phyloP scores from a whole-genome alignment of 1,140 invertebrate species.

The Babylonia areolata region DNA sequence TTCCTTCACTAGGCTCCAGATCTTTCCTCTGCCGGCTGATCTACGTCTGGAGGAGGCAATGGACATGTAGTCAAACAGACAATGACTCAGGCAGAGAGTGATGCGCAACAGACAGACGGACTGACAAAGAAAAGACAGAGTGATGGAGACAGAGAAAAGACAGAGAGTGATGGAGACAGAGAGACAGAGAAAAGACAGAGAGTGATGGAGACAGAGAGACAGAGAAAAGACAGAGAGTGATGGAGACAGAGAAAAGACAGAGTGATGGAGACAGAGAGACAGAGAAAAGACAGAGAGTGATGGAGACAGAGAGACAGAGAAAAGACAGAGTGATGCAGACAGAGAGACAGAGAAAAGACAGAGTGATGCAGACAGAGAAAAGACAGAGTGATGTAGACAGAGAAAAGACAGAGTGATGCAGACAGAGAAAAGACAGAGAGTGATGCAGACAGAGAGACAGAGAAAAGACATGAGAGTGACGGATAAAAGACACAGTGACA shows the following conservation, averaged over 20 bases:
- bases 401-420: background rate
- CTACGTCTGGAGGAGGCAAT: background rate
- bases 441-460: background rate
- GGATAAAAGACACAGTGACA: background rate
- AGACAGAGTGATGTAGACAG: background rate
- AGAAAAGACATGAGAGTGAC: background rate
- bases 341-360: background rate
- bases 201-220: background rate
- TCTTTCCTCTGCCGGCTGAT: background rate
- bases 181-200: background rate
- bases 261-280: background rate
- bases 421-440: background rate
- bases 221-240: background rate
- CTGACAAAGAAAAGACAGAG: no score
- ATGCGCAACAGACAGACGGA: no score
- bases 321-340: background rate
- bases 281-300: background rate
- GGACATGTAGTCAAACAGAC: background rate
- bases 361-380: background rate
- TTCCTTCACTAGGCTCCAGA: slow-evolving; percentile 6
- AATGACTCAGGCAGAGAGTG: no score
- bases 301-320: background rate
- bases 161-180: background rate
- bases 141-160: background rate
- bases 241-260: background rate